Conservation (phyloP, 2,113 vertebrate species). For the Hemibagrus wyckioides region DNA sequence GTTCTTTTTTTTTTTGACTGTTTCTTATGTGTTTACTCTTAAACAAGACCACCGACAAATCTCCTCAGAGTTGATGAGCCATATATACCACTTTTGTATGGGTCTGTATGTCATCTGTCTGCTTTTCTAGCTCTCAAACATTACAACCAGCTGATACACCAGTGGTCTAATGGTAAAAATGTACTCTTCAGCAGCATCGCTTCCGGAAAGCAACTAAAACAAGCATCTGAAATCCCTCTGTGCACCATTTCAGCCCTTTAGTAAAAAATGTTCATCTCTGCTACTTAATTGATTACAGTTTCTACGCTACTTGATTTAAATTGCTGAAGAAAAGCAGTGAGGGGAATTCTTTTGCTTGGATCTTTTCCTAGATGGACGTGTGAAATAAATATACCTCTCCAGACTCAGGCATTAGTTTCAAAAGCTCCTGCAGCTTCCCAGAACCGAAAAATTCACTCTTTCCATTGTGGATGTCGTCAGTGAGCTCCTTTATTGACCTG, state of each 20-base stretch:
- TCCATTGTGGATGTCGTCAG: conserved; percentile 71
- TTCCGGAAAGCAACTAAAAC: background rate
- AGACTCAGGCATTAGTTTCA: conserved; percentile 76
- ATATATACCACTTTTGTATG: background rate
- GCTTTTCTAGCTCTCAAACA: background rate
- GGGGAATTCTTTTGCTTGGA: background rate
- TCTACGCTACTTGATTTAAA: background rate
- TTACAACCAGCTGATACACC: background rate
- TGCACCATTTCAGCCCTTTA: background rate
- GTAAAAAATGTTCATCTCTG: background rate
- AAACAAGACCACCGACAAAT: background rate
- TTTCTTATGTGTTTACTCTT: background rate
- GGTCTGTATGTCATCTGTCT: background rate
- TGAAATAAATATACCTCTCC: conserved; percentile 69
- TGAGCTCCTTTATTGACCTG: conserved; percentile 68
- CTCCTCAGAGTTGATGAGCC: background rate
- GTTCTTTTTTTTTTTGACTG: background rate
- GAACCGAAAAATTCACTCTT: conserved; percentile 62
- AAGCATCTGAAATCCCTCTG: background rate
- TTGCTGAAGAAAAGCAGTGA: background rate
- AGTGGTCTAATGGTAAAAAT: background rate
- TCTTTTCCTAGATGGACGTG: too few species aligned
- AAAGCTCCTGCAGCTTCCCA: conserved; percentile 76
- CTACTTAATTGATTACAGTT: background rate
- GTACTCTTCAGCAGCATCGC: background rate